Evolutionary conservation across 2,888 invertebrate genomes (phyloP).

Genomic region (Cataglyphis albicans): DNA sequence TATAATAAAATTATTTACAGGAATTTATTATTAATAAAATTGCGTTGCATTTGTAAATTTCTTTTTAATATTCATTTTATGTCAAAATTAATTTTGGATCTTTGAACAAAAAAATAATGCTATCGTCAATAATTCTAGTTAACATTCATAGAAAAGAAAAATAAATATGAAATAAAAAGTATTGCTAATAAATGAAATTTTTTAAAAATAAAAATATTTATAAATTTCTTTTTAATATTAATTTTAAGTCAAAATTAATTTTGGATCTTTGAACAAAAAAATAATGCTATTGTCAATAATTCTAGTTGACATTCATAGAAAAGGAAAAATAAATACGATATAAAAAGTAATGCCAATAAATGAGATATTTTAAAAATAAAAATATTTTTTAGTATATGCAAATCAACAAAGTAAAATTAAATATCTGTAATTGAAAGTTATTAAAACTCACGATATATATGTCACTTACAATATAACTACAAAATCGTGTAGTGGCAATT

Average conservation of each 20-base stretch:
- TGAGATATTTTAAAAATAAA: not conserved
- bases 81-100: not conserved
- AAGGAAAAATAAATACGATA: not conserved
- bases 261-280: too few relatives aligned
- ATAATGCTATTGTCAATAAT: not conserved
- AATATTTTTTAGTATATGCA: not conserved
- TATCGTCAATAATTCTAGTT: not conserved
- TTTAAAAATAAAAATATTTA: not conserved
- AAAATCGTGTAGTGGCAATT: constrained; percentile 16
- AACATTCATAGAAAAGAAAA: not conserved
- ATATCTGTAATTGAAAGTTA: not conserved
- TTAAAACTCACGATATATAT: not conserved
- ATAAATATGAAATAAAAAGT: not conserved
- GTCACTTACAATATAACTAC: not conserved
- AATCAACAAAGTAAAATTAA: not conserved
- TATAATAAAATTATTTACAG: not conserved
- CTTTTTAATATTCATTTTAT: not conserved
- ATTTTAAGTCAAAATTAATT: not conserved
- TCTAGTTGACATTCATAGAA: not conserved
- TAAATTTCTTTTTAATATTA: not conserved
- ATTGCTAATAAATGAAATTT: constrained; percentile 3
- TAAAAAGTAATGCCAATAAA: constrained; percentile 3
- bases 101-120: not conserved
- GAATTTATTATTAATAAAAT: not conserved
- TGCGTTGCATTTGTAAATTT: not conserved